Percentiles rank a stretch among this genome's conserved stretches.
Evolutionary conservation across 2,113 vertebrate genomes (phyloP).

Genomic region (Chrysemys picta): DNA sequence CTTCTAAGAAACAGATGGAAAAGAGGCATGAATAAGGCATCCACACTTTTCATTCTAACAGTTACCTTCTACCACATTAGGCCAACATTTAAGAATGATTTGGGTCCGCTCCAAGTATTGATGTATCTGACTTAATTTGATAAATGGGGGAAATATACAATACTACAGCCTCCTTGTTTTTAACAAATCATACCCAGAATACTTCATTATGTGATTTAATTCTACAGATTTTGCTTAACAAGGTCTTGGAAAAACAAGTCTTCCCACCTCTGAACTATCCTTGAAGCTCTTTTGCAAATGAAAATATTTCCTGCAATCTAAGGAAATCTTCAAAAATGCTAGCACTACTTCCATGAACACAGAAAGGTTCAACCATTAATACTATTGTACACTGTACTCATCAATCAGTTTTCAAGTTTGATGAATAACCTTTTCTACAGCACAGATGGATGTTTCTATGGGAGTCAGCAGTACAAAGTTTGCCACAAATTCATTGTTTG

Average conservation of each 20-base stretch:
- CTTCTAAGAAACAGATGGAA: neutral
- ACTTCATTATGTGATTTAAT: neutral
- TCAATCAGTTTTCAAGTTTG: neutral
- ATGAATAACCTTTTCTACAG: neutral
- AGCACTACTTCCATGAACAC: neutral
- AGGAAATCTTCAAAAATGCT: neutral
- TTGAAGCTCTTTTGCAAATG: neutral
- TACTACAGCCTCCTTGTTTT: neutral
- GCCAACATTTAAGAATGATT: neutral
- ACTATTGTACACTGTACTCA: neutral
- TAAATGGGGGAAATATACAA: neutral
- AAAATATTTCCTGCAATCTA: neutral
- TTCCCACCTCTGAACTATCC: neutral
- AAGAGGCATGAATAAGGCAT: neutral
- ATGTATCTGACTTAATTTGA: neutral
- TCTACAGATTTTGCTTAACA: neutral
- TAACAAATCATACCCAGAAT: neutral
- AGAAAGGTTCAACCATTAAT: neutral
- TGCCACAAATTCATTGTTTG: neutral
- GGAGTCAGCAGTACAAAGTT: neutral
- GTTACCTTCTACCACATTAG: neutral
- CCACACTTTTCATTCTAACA: neutral
- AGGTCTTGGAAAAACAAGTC: neutral
- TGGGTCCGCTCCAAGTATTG: neutral
- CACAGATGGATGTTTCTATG: neutral